Percentiles rank a stretch among this genome's conserved stretches.
Conservation (phyloP, 2,797 vertebrate genomes). For the Passerculus sandwichensis region DNA sequence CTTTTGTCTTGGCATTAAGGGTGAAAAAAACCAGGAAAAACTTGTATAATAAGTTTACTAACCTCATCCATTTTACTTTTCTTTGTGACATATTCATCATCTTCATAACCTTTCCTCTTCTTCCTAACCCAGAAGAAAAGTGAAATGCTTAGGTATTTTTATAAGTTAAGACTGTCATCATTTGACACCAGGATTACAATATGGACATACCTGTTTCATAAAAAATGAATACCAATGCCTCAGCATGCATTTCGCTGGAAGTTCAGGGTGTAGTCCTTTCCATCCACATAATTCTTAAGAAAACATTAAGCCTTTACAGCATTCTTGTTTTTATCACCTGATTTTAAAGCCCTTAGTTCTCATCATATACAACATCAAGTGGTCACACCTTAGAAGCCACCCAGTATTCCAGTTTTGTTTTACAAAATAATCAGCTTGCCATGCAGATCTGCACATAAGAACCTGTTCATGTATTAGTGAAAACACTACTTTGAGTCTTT, state of each 20-base stretch:
- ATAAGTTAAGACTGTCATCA: neutral
- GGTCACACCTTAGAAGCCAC: neutral
- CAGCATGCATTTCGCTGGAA: neutral
- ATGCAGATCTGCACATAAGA: neutral
- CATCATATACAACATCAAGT: neutral
- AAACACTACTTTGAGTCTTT: neutral
- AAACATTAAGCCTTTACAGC: neutral
- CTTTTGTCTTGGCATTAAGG: neutral
- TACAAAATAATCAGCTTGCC: neutral
- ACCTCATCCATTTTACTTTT: slow-evolving; percentile 83
- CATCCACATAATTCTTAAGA: neutral
- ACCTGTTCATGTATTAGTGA: rapidly evolving
- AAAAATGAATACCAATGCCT: neutral
- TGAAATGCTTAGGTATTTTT: neutral
- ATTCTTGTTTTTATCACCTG: neutral
- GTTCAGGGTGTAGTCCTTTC: neutral
- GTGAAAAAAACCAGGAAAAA: neutral
- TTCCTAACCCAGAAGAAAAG: slow-evolving; percentile 78
- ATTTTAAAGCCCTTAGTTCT: neutral
- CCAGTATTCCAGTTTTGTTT: neutral
- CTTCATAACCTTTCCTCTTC: slow-evolving; percentile 93
- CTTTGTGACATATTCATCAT: slow-evolving; percentile 87
- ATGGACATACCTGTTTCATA: neutral
- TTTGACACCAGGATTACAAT: neutral
- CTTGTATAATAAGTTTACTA: slow-evolving; percentile 23